Evolutionary conservation across 2,797 vertebrate genomes (phyloP), one percentile per base, ranked within the genome.

Genomic region (Halcyon badia): DNA sequence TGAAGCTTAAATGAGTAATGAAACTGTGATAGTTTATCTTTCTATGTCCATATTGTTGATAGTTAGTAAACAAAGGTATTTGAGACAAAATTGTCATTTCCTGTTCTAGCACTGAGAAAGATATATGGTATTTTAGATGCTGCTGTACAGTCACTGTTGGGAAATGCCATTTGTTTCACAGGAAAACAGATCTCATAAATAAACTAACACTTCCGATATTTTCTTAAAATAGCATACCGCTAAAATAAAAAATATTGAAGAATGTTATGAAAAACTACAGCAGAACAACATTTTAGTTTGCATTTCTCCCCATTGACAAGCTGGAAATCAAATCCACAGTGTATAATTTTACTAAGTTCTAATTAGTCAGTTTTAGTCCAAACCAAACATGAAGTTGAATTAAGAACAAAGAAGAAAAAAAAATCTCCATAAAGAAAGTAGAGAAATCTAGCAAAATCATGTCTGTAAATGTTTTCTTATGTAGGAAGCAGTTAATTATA

Each of bases 391-490:
- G 21, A 81, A 64, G 25, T 13, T 80, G 42, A 83, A 80, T 62
- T 46, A 60, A 70, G 16, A 46, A 51, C 26, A 51, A 51, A 51
- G 28, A 51, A 51, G 26, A 26, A 14, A 51, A 51, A 51, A 28
- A 51, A 51, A 25, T 15, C 14, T 49, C 25, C 24, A 26, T 49
- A 26, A 26, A 77, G 69, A 94, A 97, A 91, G 51, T 73, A 80
- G 37, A 90, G 82, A 93, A 90, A 90, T n/a, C 92, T 93, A 39
- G 37, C 28, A 37, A 28, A 62, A 95, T 28, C 90, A 83, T 76
- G 30, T 60, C 78, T 78, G 28, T 94, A 96, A 96, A 92, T 82
- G 79, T 31, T 94, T 97, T 97, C 89, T 91, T 37, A 37, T 4
- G 17, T 41, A 49, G 26, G 11, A 94, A 84, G 46, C 25, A 52